phyloP scores from a whole-genome alignment of 2,797 vertebrate species.

The Enteromius viviparus region DNA sequence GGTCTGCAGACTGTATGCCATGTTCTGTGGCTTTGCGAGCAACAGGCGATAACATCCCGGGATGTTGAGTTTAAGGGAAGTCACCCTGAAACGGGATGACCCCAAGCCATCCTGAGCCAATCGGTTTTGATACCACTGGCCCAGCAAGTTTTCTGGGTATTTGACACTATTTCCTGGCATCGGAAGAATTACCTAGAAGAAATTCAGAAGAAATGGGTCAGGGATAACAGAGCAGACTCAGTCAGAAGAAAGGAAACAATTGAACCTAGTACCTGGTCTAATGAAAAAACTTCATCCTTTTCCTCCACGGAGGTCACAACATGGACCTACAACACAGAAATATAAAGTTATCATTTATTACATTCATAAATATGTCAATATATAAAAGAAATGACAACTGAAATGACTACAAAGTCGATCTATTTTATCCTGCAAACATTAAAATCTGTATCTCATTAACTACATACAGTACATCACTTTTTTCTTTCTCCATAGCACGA shows the following conservation, averaged over 20 bases:
- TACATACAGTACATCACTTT: background rate
- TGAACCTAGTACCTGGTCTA: conserved; percentile 69
- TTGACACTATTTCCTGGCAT: conserved; percentile 90
- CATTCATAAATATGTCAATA: no score
- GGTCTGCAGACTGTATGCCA: conserved; percentile 77
- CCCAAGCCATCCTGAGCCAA: conserved; percentile 83
- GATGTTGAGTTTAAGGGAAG: conserved; percentile 86
- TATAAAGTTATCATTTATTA: no score
- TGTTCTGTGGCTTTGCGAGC: conserved; percentile 82
- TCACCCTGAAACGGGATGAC: conserved; percentile 82
- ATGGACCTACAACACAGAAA: conserved; percentile 71
- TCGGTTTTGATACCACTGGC: conserved; percentile 86
- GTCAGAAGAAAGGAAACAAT: background rate
- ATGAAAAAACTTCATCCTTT: conserved; percentile 65
- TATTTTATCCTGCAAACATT: no score
- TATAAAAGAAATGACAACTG: no score
- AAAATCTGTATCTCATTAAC: no score
- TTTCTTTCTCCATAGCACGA: background rate
- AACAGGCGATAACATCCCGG: conserved; percentile 92
- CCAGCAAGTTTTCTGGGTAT: conserved; percentile 87
- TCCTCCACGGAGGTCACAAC: conserved; percentile 75
- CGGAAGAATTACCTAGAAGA: conserved; percentile 88
- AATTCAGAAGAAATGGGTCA: background rate
- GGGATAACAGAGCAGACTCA: background rate
- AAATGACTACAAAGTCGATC: no score